A percentile compares a stretch with the other conserved stretches of the same genome.
Conservation (phyloP, 2,113 vertebrate genomes). For the Phyllostomus discolor region DNA sequence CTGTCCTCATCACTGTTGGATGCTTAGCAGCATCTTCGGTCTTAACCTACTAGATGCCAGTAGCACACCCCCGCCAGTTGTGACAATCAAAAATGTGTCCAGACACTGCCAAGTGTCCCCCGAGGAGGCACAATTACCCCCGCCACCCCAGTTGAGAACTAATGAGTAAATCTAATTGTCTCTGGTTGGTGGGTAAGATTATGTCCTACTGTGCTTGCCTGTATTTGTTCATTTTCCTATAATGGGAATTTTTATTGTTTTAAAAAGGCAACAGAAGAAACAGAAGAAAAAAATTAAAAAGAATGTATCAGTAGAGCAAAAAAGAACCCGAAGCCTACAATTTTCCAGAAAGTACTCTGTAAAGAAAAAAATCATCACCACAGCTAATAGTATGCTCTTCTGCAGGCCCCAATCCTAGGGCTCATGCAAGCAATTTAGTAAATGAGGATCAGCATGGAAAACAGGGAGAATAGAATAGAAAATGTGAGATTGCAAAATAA, state of each 20-base stretch:
- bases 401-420: background rate
- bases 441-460: background rate
- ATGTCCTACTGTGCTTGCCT: background rate
- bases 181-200: background rate
- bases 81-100: background rate
- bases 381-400: background rate
- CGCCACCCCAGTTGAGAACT: background rate
- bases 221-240: background rate
- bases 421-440: constrained; percentile 14
- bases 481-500: constrained; percentile 1
- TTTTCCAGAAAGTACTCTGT: constrained; percentile 28
- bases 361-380: background rate
- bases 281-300: background rate
- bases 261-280: background rate
- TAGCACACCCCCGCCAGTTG: background rate
- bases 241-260: background rate
- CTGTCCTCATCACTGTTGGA: background rate
- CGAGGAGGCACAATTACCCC: background rate
- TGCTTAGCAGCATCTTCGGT: background rate
- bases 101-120: background rate
- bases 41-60: background rate
- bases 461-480: background rate
- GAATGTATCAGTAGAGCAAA: background rate
- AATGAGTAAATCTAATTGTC: background rate
- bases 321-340: background rate